phyloP scores from a whole-genome alignment of 2,797 vertebrate species.

The Furcifer pardalis region DNA sequence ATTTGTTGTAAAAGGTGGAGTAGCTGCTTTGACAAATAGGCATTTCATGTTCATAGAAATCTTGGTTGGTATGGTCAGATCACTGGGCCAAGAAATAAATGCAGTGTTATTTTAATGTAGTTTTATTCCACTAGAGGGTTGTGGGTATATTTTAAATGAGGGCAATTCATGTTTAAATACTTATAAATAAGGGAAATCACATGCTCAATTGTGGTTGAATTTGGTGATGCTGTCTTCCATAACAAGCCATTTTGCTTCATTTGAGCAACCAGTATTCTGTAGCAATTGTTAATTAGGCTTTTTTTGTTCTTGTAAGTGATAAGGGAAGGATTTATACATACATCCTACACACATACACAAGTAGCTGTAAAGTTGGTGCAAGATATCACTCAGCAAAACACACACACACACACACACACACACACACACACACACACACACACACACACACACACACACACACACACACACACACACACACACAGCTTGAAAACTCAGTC shows the following conservation, averaged over 20 bases:
- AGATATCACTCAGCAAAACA: neutral
- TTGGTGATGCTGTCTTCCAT: constrained; percentile 52
- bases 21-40: constrained; percentile 7
- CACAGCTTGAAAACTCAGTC: neutral
- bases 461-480: too few species aligned
- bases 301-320: neutral
- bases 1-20: neutral
- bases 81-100: constrained; percentile 65
- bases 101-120: constrained; percentile 60
- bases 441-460: neutral
- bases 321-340: constrained; percentile 1
- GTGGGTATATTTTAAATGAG: constrained; percentile 24
- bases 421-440: neutral
- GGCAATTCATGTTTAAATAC: constrained; percentile 52
- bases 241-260: constrained; percentile 54
- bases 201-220: constrained; percentile 26
- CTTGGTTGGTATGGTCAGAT: constrained; percentile 52
- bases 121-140: constrained; percentile 31
- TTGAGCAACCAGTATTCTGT: constrained; percentile 44
- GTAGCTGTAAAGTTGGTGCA: constrained; percentile 19
- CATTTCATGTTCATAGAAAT: constrained; percentile 54
- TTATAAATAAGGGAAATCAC: constrained; percentile 55
- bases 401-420: neutral
- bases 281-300: constrained; percentile 48
- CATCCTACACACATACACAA: too few species aligned